phyloP scores from a whole-genome alignment of 2,797 vertebrate species.

The Anas bernieri region DNA sequence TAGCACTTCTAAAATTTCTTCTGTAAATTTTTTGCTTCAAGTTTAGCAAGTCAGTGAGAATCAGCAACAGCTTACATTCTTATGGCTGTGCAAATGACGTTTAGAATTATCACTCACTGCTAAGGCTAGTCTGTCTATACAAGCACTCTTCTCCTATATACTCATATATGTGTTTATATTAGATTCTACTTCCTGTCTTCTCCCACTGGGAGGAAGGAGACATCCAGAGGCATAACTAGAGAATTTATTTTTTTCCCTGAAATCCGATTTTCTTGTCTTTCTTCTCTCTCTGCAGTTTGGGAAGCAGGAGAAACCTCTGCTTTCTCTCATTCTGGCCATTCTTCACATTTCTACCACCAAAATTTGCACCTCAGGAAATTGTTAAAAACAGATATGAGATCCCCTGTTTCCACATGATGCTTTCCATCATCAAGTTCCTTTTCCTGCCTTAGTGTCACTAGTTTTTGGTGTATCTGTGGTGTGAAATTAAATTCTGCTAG shows the following conservation, averaged over 20 bases:
- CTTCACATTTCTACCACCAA: not conserved
- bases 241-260: not conserved
- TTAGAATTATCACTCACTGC: not conserved
- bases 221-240: not conserved
- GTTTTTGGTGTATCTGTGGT: not conserved
- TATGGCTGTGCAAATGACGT: not conserved
- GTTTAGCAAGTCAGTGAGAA: not conserved
- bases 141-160: not conserved
- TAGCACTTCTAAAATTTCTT: not conserved
- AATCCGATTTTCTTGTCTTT: not conserved
- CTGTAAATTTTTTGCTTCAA: not conserved
- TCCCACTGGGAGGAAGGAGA: not conserved
- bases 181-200: not conserved
- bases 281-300: not conserved
- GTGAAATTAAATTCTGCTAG: not conserved
- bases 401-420: not conserved
- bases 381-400: not conserved
- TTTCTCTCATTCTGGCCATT: not conserved
- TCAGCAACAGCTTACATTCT: not conserved
- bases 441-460: not conserved
- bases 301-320: not conserved
- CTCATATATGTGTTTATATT: rapidly evolving
- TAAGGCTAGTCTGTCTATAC: not conserved
- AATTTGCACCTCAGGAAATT: not conserved
- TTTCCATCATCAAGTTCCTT: not conserved